Percentiles rank a stretch among this genome's conserved stretches.
Evolutionary conservation across 2,797 vertebrate species (phyloP).

Genomic region (Avahi laniger): DNA sequence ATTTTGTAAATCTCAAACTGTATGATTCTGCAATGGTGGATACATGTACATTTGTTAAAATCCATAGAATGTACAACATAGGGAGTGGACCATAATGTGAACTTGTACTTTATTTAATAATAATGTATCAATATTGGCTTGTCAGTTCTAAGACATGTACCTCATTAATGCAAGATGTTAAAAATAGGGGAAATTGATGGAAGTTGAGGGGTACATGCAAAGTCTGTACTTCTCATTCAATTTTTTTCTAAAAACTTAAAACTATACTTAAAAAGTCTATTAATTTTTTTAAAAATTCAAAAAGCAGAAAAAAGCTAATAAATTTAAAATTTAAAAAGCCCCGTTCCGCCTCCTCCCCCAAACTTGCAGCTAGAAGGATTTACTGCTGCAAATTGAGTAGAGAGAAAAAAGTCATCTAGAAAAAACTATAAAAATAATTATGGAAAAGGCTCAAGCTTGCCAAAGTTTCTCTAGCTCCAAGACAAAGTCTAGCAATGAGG

Average conservation of each 20-base stretch:
- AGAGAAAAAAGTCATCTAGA: neutral
- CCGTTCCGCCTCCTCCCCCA: neutral
- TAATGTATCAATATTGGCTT: neutral
- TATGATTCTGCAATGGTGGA: neutral
- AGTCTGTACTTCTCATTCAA: neutral
- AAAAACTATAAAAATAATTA: neutral
- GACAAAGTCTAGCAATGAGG: neutral
- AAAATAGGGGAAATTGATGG: neutral
- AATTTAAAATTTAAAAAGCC: neutral
- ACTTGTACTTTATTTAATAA: neutral
- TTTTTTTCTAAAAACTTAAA: neutral
- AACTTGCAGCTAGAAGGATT: neutral
- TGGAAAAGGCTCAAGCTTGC: neutral
- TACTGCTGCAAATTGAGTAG: neutral
- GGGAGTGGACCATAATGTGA: neutral
- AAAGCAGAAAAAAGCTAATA: neutral
- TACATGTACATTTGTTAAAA: neutral
- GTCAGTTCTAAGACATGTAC: neutral
- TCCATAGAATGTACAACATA: neutral
- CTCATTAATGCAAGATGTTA: neutral
- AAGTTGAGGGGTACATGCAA: neutral
- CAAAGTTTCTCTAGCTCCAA: neutral
- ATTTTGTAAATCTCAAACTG: neutral
- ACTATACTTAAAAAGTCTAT: neutral
- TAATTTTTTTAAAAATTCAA: neutral